Evolutionary conservation across 2,888 invertebrate genomes (phyloP).

Genomic region (Lepidocyrtoides sp.): DNA sequence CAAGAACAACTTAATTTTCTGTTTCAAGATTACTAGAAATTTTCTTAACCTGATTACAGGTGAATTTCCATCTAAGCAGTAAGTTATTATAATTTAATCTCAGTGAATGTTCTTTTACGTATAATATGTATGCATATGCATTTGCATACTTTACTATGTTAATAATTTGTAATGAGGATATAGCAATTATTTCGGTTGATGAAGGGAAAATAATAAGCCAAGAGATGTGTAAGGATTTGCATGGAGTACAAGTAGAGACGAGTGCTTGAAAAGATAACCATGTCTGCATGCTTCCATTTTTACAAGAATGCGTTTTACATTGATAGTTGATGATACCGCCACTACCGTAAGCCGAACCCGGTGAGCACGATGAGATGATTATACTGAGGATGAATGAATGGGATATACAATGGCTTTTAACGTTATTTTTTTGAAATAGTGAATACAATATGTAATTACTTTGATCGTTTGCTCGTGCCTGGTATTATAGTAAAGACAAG

Average conservation of each 20-base stretch:
- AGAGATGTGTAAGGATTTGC: neutral
- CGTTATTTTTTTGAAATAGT: neutral
- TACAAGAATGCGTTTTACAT: conserved; percentile 5
- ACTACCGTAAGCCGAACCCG: conserved; percentile 33
- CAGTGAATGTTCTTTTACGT: conserved; percentile 1
- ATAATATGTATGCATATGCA: no score
- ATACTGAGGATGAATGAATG: conserved; percentile 7
- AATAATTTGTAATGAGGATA: conserved; percentile 21
- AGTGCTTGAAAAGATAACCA: conserved; percentile 25
- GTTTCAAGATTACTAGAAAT: conserved; percentile 18
- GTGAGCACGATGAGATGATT: conserved; percentile 10
- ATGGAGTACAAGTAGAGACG: neutral
- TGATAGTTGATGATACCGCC: conserved; percentile 16
- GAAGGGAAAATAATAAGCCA: neutral
- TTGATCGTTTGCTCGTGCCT: conserved; percentile 16
- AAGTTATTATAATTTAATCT: conserved; percentile 32
- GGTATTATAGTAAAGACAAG: conserved; percentile 29
- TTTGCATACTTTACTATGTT: neutral
- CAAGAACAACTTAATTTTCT: conserved; percentile 21
- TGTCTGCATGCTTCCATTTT: neutral
- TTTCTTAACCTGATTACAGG: conserved; percentile 26
- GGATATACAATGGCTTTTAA: neutral
- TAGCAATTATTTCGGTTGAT: conserved; percentile 47
- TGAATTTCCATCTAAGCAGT: conserved; percentile 2
- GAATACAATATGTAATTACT: conserved; percentile 4